phyloP scores from a whole-genome alignment of 1,140 invertebrate genomes.

The Penaeus japonicus region DNA sequence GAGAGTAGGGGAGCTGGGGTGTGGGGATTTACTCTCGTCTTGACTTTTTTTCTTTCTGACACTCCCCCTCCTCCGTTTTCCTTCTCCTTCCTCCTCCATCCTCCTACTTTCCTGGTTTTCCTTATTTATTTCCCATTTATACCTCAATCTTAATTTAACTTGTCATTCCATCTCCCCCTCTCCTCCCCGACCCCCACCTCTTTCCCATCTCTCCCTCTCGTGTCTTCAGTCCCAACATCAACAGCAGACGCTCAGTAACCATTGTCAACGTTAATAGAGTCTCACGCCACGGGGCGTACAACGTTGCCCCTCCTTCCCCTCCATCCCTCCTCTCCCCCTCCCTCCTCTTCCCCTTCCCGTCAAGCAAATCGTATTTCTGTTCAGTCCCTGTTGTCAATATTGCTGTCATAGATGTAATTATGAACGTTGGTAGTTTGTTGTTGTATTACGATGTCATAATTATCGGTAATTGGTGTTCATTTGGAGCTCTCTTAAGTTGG shows the following conservation, averaged over 20 bases:
- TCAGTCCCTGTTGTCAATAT: too few species aligned
- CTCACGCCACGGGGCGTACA: not conserved
- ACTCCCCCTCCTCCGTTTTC: not conserved
- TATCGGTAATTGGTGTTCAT: too few species aligned
- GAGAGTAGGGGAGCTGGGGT: too few species aligned
- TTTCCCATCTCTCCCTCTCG: not conserved
- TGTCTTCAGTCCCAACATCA: too few species aligned
- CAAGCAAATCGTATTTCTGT: too few species aligned
- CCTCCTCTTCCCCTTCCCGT: not conserved
- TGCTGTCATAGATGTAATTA: too few species aligned
- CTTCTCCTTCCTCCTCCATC: not conserved
- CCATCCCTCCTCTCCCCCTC: not conserved
- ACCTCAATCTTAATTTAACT: not conserved
- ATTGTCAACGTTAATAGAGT: too few species aligned
- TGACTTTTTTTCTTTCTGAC: not conserved
- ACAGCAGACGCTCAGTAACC: too few species aligned
- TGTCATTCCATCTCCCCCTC: not conserved
- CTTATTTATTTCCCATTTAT: too few species aligned
- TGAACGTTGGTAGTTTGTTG: too few species aligned
- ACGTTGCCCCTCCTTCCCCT: not conserved
- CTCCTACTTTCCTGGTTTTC: not conserved
- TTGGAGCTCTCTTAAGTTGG: too few species aligned
- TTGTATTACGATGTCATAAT: too few species aligned
- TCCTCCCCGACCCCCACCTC: not conserved
- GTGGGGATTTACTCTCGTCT: not conserved